Base-by-base conservation (phyloP, 2,888 invertebrate genomes). In the Ganaspis brasiliensis region DNA sequence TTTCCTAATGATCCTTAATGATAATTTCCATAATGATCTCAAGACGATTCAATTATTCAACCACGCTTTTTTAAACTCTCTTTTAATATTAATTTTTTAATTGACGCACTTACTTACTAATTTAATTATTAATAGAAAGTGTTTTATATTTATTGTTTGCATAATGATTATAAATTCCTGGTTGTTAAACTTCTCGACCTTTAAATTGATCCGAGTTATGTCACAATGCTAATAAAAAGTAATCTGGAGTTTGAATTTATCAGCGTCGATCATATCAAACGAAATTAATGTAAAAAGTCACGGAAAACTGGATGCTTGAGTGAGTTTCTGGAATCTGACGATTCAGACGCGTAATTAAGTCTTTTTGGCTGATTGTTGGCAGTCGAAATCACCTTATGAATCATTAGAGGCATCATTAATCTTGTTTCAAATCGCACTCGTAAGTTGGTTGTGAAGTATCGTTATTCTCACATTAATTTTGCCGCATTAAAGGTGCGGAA, bases 331-430 rank as follows among this genome's bases (percentile, higher is more conserved):
- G 24, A 67, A 67, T 67, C 45, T 21, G 45, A 45, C 63, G 21
- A 63, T 70, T 76, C 61, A 49, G 56, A 8, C 12, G 37, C 49
- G 24, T 63, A 75, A 79, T 79, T 49, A 74, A 79, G 79, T 75
- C 67, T 55, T 79, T 63, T 75, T 57, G 24, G 67, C 19, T 70
- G n/a, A 19, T 37, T 61, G 45, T 55, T 71, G 55, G 61, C 26
- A 77, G 79, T 75, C 61, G 74, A 55, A 55, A 72, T 26, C 21
- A 26, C 55, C 52, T 72, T 49, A 71, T 45, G 71, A 55, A 77
- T 77, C 77, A 79, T 79, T 75, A 75, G 45, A 74, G 75, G 55
- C 73, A 77, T 75, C 75, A 77, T 79, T 67, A 75, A 77, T 79
- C 77, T 77, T 19, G 26, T 49, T 75, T 61, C 70, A 77, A 79